Conservation (phyloP, 2,113 vertebrate species). For the Phoxinus phoxinus region DNA sequence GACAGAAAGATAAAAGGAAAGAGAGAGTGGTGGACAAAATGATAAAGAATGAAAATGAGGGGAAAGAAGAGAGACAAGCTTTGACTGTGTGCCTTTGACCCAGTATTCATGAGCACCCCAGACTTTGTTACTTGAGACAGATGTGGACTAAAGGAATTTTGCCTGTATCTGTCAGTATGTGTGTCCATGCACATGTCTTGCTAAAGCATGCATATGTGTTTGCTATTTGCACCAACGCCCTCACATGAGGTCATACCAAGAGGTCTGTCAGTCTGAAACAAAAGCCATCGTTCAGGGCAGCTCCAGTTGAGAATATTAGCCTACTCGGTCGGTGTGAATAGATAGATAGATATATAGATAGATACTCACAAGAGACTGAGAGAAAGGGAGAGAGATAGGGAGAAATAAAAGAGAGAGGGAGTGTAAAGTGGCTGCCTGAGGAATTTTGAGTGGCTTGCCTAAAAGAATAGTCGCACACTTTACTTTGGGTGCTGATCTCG, state of each 20-base stretch:
- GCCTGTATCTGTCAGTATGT: constrained; percentile 32
- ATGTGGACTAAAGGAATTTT: constrained; percentile 74
- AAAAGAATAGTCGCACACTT: constrained; percentile 53
- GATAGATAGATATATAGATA: constrained; percentile 7
- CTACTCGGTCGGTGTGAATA: constrained; percentile 54
- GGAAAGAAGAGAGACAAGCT: not conserved
- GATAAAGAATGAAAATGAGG: not conserved
- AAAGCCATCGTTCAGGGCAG: constrained; percentile 73
- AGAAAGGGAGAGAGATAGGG: constrained; percentile 17
- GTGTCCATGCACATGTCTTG: constrained; percentile 15
- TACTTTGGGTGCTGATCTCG: constrained; percentile 52
- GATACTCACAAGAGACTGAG: constrained; percentile 38
- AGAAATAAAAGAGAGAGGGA: constrained; percentile 40
- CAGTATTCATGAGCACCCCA: constrained; percentile 61
- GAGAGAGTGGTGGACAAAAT: constrained; percentile 8
- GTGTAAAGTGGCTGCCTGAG: constrained; percentile 43
- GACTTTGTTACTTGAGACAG: constrained; percentile 63
- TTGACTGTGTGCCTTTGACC: constrained; percentile 59
- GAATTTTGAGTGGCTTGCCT: constrained; percentile 61
- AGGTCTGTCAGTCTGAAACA: constrained; percentile 74
- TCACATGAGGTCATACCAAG: constrained; percentile 73
- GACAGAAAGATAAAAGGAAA: constrained; percentile 30
- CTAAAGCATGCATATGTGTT: constrained; percentile 51
- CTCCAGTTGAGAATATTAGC: constrained; percentile 66
- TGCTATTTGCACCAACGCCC: constrained; percentile 60